A percentile compares a stretch with the other conserved stretches of the same genome.
Conservation (phyloP, 2,113 vertebrate species). For the Ochotona curzoniae region DNA sequence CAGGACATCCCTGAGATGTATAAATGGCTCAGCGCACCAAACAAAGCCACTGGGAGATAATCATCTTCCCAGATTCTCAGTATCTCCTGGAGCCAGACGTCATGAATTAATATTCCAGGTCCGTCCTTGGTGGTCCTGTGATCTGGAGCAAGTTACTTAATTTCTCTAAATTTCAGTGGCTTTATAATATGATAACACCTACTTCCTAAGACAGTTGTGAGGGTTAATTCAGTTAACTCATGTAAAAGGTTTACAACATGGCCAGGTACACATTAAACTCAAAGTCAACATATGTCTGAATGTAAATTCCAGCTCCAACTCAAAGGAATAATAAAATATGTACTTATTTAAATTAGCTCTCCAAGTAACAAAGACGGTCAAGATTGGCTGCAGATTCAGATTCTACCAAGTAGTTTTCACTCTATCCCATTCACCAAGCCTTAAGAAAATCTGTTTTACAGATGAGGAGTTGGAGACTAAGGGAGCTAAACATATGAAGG, state of each 20-base stretch:
- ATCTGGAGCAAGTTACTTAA: no score
- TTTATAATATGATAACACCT: not conserved
- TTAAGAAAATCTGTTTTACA: constrained; percentile 5
- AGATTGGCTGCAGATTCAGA: constrained; percentile 15
- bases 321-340: not conserved
- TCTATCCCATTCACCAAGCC: not conserved
- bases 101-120: not conserved
- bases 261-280: not conserved
- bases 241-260: not conserved
- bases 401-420: not conserved
- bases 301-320: not conserved
- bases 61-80: not conserved
- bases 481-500: not conserved
- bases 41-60: not conserved
- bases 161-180: not conserved
- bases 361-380: not conserved
- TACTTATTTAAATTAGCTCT: constrained; percentile 29
- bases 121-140: not conserved
- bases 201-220: not conserved
- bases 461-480: not conserved
- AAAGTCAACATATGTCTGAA: not conserved
- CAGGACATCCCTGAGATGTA: not conserved
- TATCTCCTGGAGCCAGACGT: not conserved
- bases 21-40: not conserved
- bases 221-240: not conserved